Conservation (phyloP, 2,888 invertebrate genomes). For the Lysandra coridon region DNA sequence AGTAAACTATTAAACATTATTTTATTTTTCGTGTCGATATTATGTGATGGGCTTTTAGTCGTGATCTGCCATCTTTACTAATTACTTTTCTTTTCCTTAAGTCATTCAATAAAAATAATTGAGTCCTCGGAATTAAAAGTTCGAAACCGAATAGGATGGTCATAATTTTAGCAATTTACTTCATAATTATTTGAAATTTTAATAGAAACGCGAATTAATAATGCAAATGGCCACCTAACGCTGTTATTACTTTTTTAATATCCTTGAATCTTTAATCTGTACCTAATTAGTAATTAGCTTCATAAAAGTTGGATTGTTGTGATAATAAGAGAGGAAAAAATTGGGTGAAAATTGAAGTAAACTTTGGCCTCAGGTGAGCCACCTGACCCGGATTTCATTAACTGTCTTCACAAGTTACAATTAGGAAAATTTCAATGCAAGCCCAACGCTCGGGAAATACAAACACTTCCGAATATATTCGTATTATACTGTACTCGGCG, state of each 20-base stretch:
- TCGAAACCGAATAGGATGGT: not conserved
- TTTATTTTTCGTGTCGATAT: too few species aligned
- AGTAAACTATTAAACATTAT: too few species aligned
- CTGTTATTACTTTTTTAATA: not conserved
- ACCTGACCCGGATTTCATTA: not conserved
- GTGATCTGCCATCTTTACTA: too few species aligned
- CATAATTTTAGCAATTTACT: not conserved
- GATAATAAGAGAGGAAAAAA: not conserved
- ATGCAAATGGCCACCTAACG: not conserved
- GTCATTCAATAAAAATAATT: not conserved
- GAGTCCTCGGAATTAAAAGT: not conserved
- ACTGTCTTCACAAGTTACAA: not conserved
- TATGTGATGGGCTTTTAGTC: too few species aligned
- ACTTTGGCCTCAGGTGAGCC: not conserved
- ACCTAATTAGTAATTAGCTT: not conserved
- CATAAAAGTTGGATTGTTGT: not conserved
- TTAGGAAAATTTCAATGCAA: not conserved
- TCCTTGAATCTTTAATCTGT: not conserved
- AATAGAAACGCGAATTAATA: not conserved
- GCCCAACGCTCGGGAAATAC: not conserved
- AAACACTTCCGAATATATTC: not conserved
- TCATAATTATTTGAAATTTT: not conserved
- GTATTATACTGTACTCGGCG: too few species aligned
- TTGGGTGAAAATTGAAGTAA: not conserved
- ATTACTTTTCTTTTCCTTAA: not conserved